phyloP scores from a whole-genome alignment of 2,113 vertebrate genomes.

The Sorex fumeus region DNA sequence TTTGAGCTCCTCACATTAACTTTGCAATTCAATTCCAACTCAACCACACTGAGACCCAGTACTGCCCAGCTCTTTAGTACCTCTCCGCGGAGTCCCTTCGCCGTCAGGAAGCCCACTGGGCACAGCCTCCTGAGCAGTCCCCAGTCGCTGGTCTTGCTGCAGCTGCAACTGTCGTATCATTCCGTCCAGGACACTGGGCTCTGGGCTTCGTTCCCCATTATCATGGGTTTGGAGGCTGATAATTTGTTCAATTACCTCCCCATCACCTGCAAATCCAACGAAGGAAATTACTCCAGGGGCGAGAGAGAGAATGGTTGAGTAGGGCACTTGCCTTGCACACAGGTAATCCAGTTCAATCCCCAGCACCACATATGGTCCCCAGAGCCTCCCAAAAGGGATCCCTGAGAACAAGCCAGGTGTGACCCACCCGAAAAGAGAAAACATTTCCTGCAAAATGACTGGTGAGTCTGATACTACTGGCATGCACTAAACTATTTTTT shows the following conservation, averaged over 20 bases:
- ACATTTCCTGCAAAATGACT: not conserved
- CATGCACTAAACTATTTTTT: not conserved
- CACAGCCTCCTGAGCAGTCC: constrained; percentile 77
- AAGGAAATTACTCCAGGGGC: not conserved
- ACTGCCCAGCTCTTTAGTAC: constrained; percentile 78
- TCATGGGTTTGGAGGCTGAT: constrained; percentile 96
- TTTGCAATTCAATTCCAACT: not conserved
- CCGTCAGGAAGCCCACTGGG: constrained; percentile 77
- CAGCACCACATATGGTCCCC: too few relatives aligned
- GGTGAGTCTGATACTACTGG: not conserved
- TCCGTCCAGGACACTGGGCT: constrained; percentile 93
- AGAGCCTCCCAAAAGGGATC: too few relatives aligned
- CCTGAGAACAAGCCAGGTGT: too few relatives aligned
- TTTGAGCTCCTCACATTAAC: not conserved
- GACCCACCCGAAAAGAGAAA: too few relatives aligned
- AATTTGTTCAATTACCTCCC: constrained; percentile 98
- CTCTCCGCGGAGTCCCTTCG: constrained; percentile 94
- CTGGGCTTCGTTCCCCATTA: constrained; percentile 89
- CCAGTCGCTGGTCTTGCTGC: constrained; percentile 91
- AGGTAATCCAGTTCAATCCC: too few relatives aligned
- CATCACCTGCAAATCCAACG: constrained; percentile 90
- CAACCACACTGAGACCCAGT: not conserved
- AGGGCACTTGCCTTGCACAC: too few relatives aligned
- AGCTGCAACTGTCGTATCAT: constrained; percentile 94
- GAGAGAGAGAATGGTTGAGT: too few relatives aligned